Evolutionary conservation across 2,797 vertebrate genomes (phyloP).

Genomic region (Chelmon rostratus): DNA sequence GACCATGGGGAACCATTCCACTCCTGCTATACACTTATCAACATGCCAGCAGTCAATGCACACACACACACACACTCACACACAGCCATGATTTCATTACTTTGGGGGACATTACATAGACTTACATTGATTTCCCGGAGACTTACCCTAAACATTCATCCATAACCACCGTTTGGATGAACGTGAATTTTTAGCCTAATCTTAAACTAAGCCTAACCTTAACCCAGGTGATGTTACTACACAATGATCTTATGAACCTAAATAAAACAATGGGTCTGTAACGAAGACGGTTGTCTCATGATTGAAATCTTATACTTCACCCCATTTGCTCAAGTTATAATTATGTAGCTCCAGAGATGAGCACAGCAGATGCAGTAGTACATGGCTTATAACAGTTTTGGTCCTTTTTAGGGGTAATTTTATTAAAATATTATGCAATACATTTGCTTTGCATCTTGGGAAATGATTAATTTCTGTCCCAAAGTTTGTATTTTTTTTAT

Average conservation of each 20-base stretch:
- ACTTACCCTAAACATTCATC: no score
- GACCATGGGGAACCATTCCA: conserved; percentile 16
- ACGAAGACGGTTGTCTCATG: neutral
- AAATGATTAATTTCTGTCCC: neutral
- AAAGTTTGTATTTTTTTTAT: neutral
- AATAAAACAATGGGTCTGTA: neutral
- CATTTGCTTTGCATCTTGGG: neutral
- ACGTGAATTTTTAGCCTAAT: no score
- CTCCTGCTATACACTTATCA: conserved; percentile 24
- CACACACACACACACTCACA: conserved; percentile 19
- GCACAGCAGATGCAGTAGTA: no score
- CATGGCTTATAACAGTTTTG: neutral
- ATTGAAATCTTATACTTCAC: neutral
- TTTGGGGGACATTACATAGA: no score
- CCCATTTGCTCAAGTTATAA: no score
- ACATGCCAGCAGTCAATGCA: conserved; percentile 29
- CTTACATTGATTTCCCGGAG: no score
- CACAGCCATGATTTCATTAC: neutral
- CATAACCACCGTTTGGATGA: no score
- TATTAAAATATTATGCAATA: neutral
- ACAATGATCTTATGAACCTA: neutral
- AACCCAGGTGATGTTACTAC: no score
- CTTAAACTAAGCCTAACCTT: no score
- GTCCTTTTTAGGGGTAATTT: neutral
- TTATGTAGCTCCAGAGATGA: no score